These are phyloP conservation scores for Caiman crocodilus DNA, from an alignment of 2,797 vertebrate genomes.

Conservation along the genomic window DNA sequence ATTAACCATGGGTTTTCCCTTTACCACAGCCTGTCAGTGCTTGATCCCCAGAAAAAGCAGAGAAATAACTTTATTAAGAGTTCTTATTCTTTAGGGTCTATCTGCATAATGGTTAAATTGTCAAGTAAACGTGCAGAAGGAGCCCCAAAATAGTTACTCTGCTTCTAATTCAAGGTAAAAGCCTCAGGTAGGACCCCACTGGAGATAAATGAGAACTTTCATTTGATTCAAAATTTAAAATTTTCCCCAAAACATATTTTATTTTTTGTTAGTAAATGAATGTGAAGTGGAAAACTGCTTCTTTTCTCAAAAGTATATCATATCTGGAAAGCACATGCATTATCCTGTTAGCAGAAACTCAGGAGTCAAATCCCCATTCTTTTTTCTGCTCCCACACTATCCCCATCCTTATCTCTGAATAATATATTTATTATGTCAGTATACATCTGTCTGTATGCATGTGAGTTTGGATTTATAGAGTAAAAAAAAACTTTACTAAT, in stretches of 20 bases:
- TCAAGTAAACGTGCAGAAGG: not conserved
- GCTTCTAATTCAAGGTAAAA: constrained; percentile 27
- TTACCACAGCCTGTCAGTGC: not conserved
- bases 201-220: constrained; percentile 38
- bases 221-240: constrained; percentile 17
- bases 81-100: not conserved
- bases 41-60: constrained; percentile 1
- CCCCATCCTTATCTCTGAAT: not conserved
- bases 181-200: not conserved
- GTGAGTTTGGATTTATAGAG: too few species aligned
- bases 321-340: constrained; percentile 12
- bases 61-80: not conserved
- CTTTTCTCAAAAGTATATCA: constrained; percentile 24
- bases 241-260: not conserved
- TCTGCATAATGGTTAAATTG: not conserved
- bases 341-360: constrained; percentile 18
- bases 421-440: too few species aligned
- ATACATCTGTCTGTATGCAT: too few species aligned
- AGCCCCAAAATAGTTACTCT: not conserved
- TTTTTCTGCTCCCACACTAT: not conserved
- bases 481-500: too few species aligned
- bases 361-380: not conserved
- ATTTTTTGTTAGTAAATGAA: constrained; percentile 3
- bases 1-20: not conserved
- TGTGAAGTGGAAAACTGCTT: constrained; percentile 29